Evolutionary conservation across 2,888 invertebrate genomes (phyloP), one percentile per base, ranked within the genome.

Genomic region (Nymphalis c-album): DNA sequence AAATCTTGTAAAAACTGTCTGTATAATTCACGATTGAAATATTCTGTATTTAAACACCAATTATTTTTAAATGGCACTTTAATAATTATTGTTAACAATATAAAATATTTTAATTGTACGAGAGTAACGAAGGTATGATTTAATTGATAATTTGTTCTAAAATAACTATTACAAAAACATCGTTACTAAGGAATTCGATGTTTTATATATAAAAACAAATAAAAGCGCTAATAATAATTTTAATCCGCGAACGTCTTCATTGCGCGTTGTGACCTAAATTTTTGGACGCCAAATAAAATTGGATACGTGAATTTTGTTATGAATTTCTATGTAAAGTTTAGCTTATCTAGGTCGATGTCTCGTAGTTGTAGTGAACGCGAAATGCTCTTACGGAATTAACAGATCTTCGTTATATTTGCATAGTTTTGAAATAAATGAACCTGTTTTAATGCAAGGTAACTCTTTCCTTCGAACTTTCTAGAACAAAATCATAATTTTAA

Each of bases 361-460:
- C 31, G n/a, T 8, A 17, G 31, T 55, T 31, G 31, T 31, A 55
- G 53, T 16, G 22, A 22, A 10, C 16, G 22, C 26, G 53, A 55
- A 31, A 55, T 53, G 53, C 31, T 53, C 53, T 53, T 31, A 53
- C 53, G 53, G 53, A 53, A 53, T 55, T 55, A 55, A 55, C 51
- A 50, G 18, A n/a, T 13, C 7, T 7, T n/a, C 31, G 26, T 6
- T 31, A 31, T 31, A 55, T 55, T 55, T 22, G 26, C 53, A 53
- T 53, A 53, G 26, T 26, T 53, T 31, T 31, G 26, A 17, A 22
- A 26, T 53, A 2, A 53, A 26, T 53, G 26, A 53, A 53, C 53
- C 26, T 22, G 53, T 26, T 53, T 53, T 53, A 53, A 26, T n/a
- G 18, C 1, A 18, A 51, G 4, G 5, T 2, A 31, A 53, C 26